Conservation (phyloP, 2,113 vertebrate genomes). For the Macquaria australasica region DNA sequence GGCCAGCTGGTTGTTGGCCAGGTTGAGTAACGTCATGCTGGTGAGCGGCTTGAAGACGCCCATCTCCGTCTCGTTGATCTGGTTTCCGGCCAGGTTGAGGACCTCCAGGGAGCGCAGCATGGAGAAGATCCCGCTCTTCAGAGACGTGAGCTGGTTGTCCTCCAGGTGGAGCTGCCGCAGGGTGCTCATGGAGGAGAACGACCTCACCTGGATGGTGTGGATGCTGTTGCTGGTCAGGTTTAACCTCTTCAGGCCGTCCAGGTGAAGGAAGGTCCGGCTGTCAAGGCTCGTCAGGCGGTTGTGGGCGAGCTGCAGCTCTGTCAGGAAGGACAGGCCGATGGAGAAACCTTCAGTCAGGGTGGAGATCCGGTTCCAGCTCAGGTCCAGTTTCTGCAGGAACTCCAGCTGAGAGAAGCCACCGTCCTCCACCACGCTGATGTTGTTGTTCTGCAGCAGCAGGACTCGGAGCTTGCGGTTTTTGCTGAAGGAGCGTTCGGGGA, state of each 20-base stretch:
- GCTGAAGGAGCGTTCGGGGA: conserved; percentile 74
- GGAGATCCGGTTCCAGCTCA: conserved; percentile 83
- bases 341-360: conserved; percentile 81
- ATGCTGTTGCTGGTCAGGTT: conserved; percentile 84
- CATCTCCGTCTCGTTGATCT: conserved; percentile 72
- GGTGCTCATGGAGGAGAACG: conserved; percentile 81
- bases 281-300: conserved; percentile 79
- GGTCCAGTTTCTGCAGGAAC: conserved; percentile 85
- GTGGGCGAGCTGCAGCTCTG: conserved; percentile 81
- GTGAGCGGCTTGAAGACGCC: conserved; percentile 81
- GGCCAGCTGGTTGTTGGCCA: conserved; percentile 81
- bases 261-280: conserved; percentile 78
- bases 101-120: conserved; percentile 86
- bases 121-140: conserved; percentile 83
- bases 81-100: conserved; percentile 83
- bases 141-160: conserved; percentile 75
- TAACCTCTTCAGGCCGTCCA: conserved; percentile 83
- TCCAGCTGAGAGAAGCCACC: conserved; percentile 81
- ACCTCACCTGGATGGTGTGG: conserved; percentile 71
- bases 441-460: conserved; percentile 85
- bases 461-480: conserved; percentile 78
- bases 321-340: conserved; percentile 76
- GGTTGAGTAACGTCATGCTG: conserved; percentile 82
- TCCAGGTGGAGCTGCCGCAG: conserved; percentile 84
- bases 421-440: conserved; percentile 76